Percentiles rank a stretch among this genome's conserved stretches.
phyloP scores from a whole-genome alignment of 2,797 vertebrate genomes.

The Onychomys leucogaster region DNA sequence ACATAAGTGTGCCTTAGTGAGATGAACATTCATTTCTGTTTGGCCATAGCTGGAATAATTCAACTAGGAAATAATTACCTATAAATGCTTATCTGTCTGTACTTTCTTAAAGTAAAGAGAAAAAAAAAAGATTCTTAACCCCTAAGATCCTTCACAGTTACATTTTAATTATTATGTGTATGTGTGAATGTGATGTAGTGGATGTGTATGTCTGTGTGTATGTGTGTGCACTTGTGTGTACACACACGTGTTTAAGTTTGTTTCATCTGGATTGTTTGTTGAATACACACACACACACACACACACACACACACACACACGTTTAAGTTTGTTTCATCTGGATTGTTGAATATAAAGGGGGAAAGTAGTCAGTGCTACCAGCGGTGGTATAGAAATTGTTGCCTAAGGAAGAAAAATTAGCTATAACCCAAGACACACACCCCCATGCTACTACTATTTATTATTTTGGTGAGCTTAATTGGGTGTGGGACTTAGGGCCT shows the following conservation, averaged over 20 bases:
- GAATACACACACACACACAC: too few relatives aligned
- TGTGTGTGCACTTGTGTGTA: accelerated
- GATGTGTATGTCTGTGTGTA: background rate
- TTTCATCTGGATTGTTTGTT: too few relatives aligned
- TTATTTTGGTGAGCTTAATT: conserved; percentile 55
- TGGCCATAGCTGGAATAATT: conserved; percentile 36
- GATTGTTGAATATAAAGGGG: background rate
- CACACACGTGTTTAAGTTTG: too few relatives aligned
- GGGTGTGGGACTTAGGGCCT: background rate
- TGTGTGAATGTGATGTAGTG: background rate
- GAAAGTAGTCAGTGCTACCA: background rate
- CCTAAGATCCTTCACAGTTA: background rate
- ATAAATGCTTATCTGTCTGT: background rate
- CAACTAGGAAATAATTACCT: conserved; percentile 54
- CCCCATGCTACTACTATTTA: background rate
- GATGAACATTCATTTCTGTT: conserved; percentile 62
- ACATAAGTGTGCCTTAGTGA: conserved; percentile 27
- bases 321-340: background rate
- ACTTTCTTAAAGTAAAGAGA: conserved; percentile 55
- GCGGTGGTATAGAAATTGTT: background rate
- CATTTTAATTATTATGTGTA: background rate
- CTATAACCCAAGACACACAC: background rate
- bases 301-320: too few relatives aligned
- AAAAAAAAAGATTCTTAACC: background rate
- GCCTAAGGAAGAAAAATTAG: background rate